Conservation (phyloP, 2,113 vertebrate species). For the Hiodon alosoides region DNA sequence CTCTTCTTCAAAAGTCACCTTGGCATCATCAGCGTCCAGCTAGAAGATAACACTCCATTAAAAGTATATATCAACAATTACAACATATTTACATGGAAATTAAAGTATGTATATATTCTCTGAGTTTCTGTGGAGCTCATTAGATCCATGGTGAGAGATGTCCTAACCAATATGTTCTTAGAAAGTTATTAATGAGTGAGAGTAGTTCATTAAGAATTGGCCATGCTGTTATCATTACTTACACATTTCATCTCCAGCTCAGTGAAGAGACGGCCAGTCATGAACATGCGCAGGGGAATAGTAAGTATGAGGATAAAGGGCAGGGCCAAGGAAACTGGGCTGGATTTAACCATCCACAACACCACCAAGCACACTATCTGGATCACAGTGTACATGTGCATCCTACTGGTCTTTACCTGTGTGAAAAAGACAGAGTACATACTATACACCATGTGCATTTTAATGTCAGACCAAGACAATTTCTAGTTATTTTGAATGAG, state of each 20-base stretch:
- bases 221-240: slow-evolving; percentile 40
- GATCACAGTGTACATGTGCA: slow-evolving; percentile 85
- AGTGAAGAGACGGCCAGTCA: slow-evolving; percentile 76
- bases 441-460: background rate
- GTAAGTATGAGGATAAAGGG: slow-evolving; percentile 93
- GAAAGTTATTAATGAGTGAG: background rate
- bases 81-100: background rate
- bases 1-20: slow-evolving; percentile 75
- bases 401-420: slow-evolving; percentile 86
- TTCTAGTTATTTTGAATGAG: background rate
- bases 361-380: slow-evolving; percentile 71
- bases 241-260: slow-evolving; percentile 84
- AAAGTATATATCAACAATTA: background rate
- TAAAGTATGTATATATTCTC: background rate
- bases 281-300: slow-evolving; percentile 75
- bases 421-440: background rate
- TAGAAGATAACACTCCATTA: slow-evolving; percentile 44
- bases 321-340: slow-evolving; percentile 69
- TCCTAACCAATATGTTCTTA: background rate
- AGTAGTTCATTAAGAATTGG: no score
- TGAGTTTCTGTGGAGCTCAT: background rate
- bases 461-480: background rate
- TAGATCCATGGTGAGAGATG: background rate
- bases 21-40: slow-evolving; percentile 80
- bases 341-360: slow-evolving; percentile 81